Conservation (phyloP, 2,113 vertebrate species). For the Rutilus rutilus region DNA sequence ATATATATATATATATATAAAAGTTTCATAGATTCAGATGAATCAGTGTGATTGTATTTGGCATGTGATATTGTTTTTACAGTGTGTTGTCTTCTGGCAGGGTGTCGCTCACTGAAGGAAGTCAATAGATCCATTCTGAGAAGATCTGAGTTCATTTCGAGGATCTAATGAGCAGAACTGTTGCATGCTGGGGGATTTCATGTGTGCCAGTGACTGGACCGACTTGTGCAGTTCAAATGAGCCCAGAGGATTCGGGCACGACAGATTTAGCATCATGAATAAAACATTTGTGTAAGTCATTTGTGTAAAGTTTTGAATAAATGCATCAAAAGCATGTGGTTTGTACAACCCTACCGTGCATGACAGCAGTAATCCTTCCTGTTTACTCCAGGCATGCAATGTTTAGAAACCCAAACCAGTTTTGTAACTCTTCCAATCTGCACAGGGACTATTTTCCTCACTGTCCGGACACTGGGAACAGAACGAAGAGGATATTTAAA, state of each 20-base stretch:
- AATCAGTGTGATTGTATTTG: not conserved
- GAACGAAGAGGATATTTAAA: not conserved
- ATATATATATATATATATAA: no score
- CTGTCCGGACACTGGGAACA: not conserved
- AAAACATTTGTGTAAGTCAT: constrained; percentile 19
- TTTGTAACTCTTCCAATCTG: constrained; percentile 8
- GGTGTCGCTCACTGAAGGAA: constrained; percentile 59
- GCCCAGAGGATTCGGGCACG: not conserved
- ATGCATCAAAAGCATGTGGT: constrained; percentile 4
- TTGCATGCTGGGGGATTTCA: constrained; percentile 1
- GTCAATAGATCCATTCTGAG: constrained; percentile 53
- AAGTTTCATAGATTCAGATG: not conserved
- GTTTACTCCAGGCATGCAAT: not conserved
- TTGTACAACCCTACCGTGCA: not conserved
- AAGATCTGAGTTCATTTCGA: constrained; percentile 57
- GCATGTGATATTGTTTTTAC: not conserved
- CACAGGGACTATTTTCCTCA: constrained; percentile 1
- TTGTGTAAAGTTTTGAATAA: constrained; percentile 8
- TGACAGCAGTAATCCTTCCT: constrained; percentile 25
- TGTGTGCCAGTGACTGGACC: constrained; percentile 3
- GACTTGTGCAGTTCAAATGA: constrained; percentile 6
- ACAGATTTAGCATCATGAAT: constrained; percentile 22
- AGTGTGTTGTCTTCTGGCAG: constrained; percentile 41
- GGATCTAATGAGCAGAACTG: constrained; percentile 52
- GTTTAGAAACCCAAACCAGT: not conserved